Conservation (phyloP, 1,140 invertebrate species). For the Drosophila lini region DNA sequence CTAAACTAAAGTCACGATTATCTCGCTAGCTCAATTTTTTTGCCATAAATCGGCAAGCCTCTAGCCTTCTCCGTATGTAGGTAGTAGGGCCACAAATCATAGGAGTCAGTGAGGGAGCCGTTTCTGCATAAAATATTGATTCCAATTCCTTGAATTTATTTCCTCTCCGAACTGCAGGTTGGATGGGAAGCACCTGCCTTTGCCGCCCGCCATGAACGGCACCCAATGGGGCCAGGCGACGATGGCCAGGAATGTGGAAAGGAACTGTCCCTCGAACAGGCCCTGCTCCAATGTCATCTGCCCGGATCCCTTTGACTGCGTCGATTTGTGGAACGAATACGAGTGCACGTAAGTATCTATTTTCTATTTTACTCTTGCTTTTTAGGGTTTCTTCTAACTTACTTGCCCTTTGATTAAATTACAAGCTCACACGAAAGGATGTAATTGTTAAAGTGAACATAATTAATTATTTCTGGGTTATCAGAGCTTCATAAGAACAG, state of each 20-base stretch:
- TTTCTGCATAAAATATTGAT: constrained; percentile 31
- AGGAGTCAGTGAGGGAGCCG: not conserved
- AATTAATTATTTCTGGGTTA: not conserved
- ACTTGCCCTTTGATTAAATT: constrained; percentile 7
- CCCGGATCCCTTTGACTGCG: constrained; percentile 87
- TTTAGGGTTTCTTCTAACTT: not conserved
- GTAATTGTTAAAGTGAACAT: not conserved
- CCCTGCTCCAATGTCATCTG: constrained; percentile 87
- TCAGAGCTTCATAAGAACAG: too few species aligned
- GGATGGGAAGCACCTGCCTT: constrained; percentile 88
- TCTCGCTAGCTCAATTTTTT: not conserved
- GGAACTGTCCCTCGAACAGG: constrained; percentile 87
- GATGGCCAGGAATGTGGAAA: constrained; percentile 84
- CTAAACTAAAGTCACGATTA: not conserved
- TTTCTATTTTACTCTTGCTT: not conserved
- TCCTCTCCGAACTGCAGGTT: constrained; percentile 84
- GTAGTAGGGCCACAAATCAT: constrained; percentile 12
- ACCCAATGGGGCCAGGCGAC: constrained; percentile 88
- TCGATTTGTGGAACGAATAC: constrained; percentile 88
- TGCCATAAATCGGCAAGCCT: not conserved
- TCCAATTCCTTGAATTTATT: constrained; percentile 8
- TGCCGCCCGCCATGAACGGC: constrained; percentile 87
- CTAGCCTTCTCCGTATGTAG: not conserved
- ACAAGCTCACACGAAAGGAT: not conserved
- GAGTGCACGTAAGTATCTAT: constrained; percentile 88